These are phyloP conservation scores for Astropecten irregularis DNA, from an alignment of 53 echinoderm and acorn worm species.

Conservation along the genomic window DNA sequence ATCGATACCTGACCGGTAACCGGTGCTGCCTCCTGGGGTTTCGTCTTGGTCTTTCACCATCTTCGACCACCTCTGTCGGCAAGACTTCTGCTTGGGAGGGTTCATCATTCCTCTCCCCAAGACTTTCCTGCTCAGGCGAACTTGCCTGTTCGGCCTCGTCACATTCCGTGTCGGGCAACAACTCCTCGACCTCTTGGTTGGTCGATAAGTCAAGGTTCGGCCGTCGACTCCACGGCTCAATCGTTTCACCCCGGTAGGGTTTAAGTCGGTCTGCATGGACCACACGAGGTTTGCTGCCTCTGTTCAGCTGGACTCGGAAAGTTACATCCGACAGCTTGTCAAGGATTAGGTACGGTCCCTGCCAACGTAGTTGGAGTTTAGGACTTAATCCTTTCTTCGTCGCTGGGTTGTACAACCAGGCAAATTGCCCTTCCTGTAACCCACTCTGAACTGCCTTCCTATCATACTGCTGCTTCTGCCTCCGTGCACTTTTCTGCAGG, in stretches of 20 bases:
- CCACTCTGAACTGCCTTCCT: background rate
- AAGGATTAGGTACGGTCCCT: background rate
- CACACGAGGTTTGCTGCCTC: constrained; percentile 21
- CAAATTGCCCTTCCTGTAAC: background rate
- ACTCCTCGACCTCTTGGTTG: background rate
- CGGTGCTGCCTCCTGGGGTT: no score
- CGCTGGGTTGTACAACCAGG: constrained; percentile 11
- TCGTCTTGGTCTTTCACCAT: no score
- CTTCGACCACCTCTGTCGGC: no score
- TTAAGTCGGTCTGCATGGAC: constrained; percentile 8
- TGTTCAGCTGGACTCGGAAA: constrained; percentile 3
- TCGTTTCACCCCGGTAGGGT: background rate
- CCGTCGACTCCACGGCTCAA: constrained; percentile 1
- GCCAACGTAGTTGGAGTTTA: constrained; percentile 9
- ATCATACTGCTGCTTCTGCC: constrained; percentile 10
- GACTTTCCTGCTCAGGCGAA: no score
- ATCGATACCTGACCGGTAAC: no score
- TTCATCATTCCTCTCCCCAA: no score
- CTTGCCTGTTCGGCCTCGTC: no score
- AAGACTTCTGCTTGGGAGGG: no score
- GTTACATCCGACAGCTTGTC: constrained; percentile 12
- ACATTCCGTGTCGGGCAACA: no score
- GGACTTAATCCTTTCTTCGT: constrained; percentile 2
- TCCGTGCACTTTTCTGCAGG: background rate
- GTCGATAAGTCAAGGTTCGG: background rate